Conservation (phyloP, 2,113 vertebrate genomes). For the Bungarus multicinctus region DNA sequence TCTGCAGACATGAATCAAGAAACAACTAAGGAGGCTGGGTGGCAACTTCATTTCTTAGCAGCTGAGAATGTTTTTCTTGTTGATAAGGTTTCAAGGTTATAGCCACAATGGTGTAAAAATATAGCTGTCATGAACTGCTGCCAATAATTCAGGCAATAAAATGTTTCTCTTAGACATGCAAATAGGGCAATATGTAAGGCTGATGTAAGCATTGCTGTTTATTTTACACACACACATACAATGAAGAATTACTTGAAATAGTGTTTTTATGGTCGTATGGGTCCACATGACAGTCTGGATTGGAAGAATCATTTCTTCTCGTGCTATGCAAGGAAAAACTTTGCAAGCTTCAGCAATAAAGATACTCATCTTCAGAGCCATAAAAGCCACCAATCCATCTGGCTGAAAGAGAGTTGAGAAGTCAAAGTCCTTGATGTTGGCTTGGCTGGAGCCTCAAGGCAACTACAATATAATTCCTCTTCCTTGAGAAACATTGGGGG, state of each 20-base stretch:
- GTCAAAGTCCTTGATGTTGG: not conserved
- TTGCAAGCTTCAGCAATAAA: not conserved
- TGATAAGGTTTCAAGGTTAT: slow-evolving; percentile 58
- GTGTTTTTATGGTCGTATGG: not conserved
- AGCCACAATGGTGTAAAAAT: slow-evolving; percentile 42
- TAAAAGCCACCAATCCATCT: not conserved
- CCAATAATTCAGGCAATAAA: slow-evolving; percentile 48
- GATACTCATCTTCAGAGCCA: not conserved
- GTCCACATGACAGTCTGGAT: fast-evolving
- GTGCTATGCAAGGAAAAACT: not conserved
- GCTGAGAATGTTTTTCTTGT: not conserved
- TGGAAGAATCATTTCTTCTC: not conserved
- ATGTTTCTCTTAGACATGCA: slow-evolving; percentile 48
- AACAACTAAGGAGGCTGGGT: slow-evolving; percentile 1
- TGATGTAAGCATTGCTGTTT: slow-evolving; percentile 8
- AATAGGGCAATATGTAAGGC: slow-evolving; percentile 42
- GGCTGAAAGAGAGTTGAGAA: not conserved
- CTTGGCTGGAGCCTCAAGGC: not conserved
- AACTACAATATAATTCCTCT: not conserved
- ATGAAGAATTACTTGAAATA: not conserved
- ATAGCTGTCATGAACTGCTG: slow-evolving; percentile 21
- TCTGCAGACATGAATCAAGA: slow-evolving; percentile 19
- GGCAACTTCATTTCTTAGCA: not conserved
- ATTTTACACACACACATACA: not conserved
- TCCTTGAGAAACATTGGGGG: not conserved